These are phyloP conservation scores for Clarias macrocephalus DNA, from an alignment of 2,113 vertebrate genomes.

Conservation along the genomic window DNA sequence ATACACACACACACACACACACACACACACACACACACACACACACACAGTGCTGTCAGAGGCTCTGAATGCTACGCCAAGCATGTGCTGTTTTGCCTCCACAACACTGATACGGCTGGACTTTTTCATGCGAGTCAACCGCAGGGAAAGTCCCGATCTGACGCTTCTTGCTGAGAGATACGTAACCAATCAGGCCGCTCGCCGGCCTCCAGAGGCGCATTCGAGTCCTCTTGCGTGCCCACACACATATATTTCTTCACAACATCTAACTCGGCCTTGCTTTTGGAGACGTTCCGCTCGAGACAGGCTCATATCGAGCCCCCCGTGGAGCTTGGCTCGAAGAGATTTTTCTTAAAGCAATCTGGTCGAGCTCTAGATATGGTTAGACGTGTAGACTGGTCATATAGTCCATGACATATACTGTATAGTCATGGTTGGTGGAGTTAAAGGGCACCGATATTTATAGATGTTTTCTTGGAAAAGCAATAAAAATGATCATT, in stretches of 20 bases:
- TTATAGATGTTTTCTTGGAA: neutral
- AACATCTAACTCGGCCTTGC: neutral
- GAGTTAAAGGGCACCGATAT: neutral
- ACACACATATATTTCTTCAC: neutral
- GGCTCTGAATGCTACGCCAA: neutral
- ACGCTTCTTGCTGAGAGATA: conserved; percentile 21
- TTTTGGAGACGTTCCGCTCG: neutral
- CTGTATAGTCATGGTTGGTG: neutral
- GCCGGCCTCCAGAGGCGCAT: conserved; percentile 10
- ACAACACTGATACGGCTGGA: conserved; percentile 3
- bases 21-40: too few relatives aligned
- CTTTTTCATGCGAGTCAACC: conserved; percentile 21
- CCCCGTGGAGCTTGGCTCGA: neutral
- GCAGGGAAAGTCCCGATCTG: conserved; percentile 27
- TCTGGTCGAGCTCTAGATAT: neutral
- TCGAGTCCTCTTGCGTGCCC: neutral
- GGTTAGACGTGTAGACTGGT: neutral
- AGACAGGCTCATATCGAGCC: neutral
- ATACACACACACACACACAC: too few relatives aligned
- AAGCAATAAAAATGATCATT: conserved; percentile 28
- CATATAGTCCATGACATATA: neutral
- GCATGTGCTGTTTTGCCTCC: conserved; percentile 4
- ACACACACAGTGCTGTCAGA: neutral
- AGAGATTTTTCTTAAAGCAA: neutral
- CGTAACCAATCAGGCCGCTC: conserved; percentile 9